Percentiles rank a stretch among this genome's conserved stretches.
These are phyloP conservation scores for Rhynchophorus ferrugineus DNA, from an alignment of 1,140 invertebrate species.

Conservation along the genomic window DNA sequence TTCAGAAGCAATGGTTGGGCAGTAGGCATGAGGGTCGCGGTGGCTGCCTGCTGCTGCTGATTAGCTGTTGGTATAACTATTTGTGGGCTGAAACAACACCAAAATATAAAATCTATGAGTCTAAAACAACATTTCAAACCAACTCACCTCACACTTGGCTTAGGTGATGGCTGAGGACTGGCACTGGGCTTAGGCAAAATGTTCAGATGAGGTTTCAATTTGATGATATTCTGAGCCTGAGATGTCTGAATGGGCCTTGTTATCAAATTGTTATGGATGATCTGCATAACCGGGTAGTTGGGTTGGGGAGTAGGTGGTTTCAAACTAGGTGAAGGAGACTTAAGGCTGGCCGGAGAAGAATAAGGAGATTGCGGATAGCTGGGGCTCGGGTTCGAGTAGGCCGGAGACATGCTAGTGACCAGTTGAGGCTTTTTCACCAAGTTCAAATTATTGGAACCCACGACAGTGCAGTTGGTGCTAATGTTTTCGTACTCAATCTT, in stretches of 20 bases:
- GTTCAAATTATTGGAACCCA: constrained; percentile 40
- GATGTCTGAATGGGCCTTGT: constrained; percentile 32
- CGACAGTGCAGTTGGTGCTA: constrained; percentile 39
- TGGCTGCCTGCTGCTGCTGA: constrained; percentile 28
- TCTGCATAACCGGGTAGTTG: constrained; percentile 39
- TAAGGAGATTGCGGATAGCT: constrained; percentile 35
- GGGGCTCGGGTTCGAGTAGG: constrained; percentile 38
- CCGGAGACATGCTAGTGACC: constrained; percentile 36
- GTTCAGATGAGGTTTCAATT: constrained; percentile 40
- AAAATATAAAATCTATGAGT: not conserved
- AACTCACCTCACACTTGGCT: constrained; percentile 36
- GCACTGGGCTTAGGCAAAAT: constrained; percentile 40
- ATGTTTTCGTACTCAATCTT: constrained; percentile 39
- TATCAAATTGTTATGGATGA: constrained; percentile 36
- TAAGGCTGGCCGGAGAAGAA: constrained; percentile 36
- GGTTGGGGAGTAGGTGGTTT: constrained; percentile 38
- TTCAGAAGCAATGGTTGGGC: constrained; percentile 38
- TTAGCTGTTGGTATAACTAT: constrained; percentile 36
- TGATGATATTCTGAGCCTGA: constrained; percentile 37
- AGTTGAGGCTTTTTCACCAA: constrained; percentile 39
- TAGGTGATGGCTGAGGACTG: constrained; percentile 36
- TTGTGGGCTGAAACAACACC: constrained; percentile 29
- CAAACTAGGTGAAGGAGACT: constrained; percentile 36
- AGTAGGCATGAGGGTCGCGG: constrained; percentile 35
- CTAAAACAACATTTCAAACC: constrained; percentile 5